Evolutionary conservation across 2,888 invertebrate species (phyloP).

Genomic region (Heliconius erato): DNA sequence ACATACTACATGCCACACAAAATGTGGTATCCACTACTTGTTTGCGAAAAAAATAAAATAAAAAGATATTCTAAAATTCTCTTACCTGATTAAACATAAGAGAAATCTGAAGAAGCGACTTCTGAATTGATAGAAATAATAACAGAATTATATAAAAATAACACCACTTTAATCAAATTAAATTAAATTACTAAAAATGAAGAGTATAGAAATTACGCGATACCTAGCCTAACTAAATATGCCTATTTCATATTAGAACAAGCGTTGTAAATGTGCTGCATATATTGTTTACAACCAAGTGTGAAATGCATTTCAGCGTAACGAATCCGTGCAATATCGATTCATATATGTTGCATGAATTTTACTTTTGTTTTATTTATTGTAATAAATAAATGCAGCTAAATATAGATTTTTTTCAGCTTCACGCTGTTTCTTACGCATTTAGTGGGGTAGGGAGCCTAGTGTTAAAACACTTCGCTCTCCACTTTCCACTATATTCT

Average conservation of each 20-base stretch:
- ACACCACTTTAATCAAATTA: not conserved
- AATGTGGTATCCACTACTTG: not conserved
- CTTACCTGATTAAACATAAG: not conserved
- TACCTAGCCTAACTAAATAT: not conserved
- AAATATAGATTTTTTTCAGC: too few species aligned
- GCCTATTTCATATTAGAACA: not conserved
- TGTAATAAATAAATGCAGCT: not conserved
- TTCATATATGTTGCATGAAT: not conserved
- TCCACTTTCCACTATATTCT: too few species aligned
- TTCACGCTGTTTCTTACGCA: too few species aligned
- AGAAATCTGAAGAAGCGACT: not conserved
- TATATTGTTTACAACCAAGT: not conserved
- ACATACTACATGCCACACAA: not conserved
- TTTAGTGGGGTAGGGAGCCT: too few species aligned
- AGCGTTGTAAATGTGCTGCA: not conserved
- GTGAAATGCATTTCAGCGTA: constrained; percentile 9
- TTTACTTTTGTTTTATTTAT: not conserved
- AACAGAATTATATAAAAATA: not conserved
- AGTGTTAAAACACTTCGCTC: too few species aligned
- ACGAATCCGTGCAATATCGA: constrained; percentile 8
- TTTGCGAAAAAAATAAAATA: not conserved
- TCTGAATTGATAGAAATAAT: not conserved
- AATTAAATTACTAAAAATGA: too few species aligned
- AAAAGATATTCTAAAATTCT: not conserved
- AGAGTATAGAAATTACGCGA: not conserved